Base-by-base conservation (phyloP, 2,113 vertebrate genomes). In the Heliornis fulica region DNA sequence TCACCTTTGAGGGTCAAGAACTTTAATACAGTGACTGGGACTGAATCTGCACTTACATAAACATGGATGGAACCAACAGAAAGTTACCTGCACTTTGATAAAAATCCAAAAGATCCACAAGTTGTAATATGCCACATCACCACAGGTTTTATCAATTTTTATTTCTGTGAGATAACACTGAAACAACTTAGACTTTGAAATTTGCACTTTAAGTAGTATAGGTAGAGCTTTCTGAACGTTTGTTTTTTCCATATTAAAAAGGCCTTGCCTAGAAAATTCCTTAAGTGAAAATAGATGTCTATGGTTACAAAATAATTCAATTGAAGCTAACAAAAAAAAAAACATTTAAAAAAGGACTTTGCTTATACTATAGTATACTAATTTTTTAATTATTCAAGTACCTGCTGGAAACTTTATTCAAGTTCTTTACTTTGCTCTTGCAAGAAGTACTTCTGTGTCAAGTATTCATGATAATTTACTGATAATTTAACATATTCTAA, bases 121-220 rank as follows among this genome's bases (percentile, higher is more conserved):
- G 65, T 16, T 91, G 54, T 38, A 82, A 69, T 56, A 77, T 59
- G 41, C 36, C 70, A 45, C 0, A 5, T 36, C 76, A 79, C 21
- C 46, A 31, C 14, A 74, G 13, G 43, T 83, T 86, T 93, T 72
- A 83, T 83, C 20, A 74, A 16, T 90, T 89, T 77, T 87, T 85
- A 78, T 83, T 90, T 76, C 43, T 91, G 40, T n/a, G 45, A 60
- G 92, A 78, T 78, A 89, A 91, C 48, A 53, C n/a, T n/a, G 38
- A 36, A 91, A 64, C 50, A 48, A 66, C 20, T 68, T 72, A 34
- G 45, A 87, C 80, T 78, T 97, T 91, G 77, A 80, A 83, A 93
- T 83, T 34, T 93, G 69, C 28, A 76, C 59, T 78, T 83, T 10
- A 26, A 29, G 10, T 29, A n/a, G 60, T 76, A 87, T 0, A 81